Percentiles rank a stretch among this genome's conserved stretches.
Conservation (phyloP, 2,113 vertebrate genomes). For the Ivindomyrus marchei region DNA sequence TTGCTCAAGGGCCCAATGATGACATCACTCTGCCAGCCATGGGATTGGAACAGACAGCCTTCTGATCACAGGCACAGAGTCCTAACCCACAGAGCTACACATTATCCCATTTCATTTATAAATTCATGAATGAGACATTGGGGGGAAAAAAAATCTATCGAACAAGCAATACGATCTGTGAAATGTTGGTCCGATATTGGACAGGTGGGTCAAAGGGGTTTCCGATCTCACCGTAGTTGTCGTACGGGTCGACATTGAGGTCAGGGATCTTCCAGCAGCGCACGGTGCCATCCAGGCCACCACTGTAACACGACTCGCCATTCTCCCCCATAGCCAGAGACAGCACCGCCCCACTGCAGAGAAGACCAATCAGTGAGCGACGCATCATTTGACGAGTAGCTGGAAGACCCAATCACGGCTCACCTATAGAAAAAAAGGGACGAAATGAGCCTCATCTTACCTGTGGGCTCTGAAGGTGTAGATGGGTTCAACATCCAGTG, state of each 20-base stretch:
- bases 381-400: background rate
- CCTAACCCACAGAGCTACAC: background rate
- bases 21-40: background rate
- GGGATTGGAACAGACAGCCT: background rate
- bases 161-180: background rate
- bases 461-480: conserved; percentile 86
- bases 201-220: background rate
- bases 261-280: conserved; percentile 82
- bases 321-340: conserved; percentile 71
- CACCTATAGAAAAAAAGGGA: background rate
- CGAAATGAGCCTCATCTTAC: conserved; percentile 45
- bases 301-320: conserved; percentile 75
- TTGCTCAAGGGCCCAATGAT: background rate
- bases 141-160: background rate
- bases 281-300: conserved; percentile 68
- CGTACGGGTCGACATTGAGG: conserved; percentile 80
- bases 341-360: conserved; percentile 71
- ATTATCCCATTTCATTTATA: background rate
- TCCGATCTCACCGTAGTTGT: conserved; percentile 71
- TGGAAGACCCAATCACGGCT: background rate
- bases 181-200: background rate
- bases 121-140: background rate
- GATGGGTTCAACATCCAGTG: conserved; percentile 81
- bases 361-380: background rate
- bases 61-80: background rate